Base-by-base conservation (phyloP, 1,140 invertebrate genomes). In the Drosophila teissieri region DNA sequence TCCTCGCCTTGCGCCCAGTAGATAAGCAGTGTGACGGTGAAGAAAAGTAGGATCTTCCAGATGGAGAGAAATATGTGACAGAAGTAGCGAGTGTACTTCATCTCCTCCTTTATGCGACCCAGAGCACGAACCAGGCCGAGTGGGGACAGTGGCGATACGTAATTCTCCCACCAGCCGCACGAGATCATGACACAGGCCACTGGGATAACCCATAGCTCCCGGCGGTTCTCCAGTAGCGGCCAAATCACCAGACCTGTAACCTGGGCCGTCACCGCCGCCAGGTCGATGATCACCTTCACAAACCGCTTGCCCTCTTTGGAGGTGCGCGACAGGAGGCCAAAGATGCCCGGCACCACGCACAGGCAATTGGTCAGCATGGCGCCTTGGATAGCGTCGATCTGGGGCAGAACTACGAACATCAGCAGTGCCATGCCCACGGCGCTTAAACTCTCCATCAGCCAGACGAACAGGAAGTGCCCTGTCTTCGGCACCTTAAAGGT, bases 81-180 rank as follows among this genome's bases (percentile, higher is more conserved):
- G 91, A 97, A 98, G 86, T 98, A 98, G 55, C 97, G 94, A 1
- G 96, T 97, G 44, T 94, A 92, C 53, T 95, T 95, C 54, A 98
- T 92, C 70, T 96, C 95, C 48, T 98, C 96, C 86, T 97, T 97
- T 19, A 98, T 94, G 85, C 95, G 94, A 27, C 95, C 96, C 46
- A 98, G 92, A n/a, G 94, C 94, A 83, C 95, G 96, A 19, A 98
- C 95, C 48, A 97, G 92, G 94, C 96, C 94, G 63, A 97, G 94
- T 0, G 96, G 95, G 72, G 96, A 97, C 57, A 96, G 94, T 72
- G 95, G 94, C 27, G 96, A 96, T 0, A 98, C 97, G 89, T 97
- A 99, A 93, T 99, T 99, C 93, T 99, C 98, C 98, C 98, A 99
- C 97, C 97, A 99, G 24, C 97, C 96, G 31, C 97, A 95, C 3